Evolutionary conservation across 2,113 vertebrate genomes (phyloP), one percentile per base, ranked within the genome.

Genomic region (Bubo bubo): DNA sequence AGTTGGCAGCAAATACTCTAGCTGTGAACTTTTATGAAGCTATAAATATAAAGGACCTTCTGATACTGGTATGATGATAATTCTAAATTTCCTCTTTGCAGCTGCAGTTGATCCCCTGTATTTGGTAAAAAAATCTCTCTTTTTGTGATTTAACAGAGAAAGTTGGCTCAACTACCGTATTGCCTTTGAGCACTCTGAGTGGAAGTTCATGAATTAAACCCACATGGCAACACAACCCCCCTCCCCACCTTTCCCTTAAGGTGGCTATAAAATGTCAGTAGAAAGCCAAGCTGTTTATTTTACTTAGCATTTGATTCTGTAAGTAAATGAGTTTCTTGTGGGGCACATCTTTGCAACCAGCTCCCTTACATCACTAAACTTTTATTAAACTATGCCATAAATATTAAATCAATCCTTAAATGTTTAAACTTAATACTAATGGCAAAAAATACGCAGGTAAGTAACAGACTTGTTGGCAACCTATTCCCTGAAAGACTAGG

Each of bases 61-160:
- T 98, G 98, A 98, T 98, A 98, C 83, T 91, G 85, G 94, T 97
- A 96, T 91, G 97, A 98, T 98, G 98, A 98, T 98, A 98, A 98
- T 98, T 98, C 98, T 98, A 98, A 98, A 98, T 98, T 98, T 98
- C 98, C 98, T 98, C 97, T 98, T 98, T 96, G 97, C 97, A 98
- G 97, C 98, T 98, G 97, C 94, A 98, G 94, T 97, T 98, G 97
- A 98, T 98, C 98, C 97, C 93, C 63, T 95, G 91, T 92, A 97
- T 98, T 98, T 97, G 93, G 95, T 97, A 39, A 62, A 67, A 55
- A 53, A 53, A 30, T 4, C 60, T 79, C 74, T 88, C 72, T 97
- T 95, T 97, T 92, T 96, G 95, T 94, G 95, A 97, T 94, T 97
- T 97, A 97, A 96, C 95, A 96, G 94, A 98, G 95, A 97, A 98